Base-by-base conservation (phyloP, 2,888 invertebrate species). In the Gymnosoma rotundatum region DNA sequence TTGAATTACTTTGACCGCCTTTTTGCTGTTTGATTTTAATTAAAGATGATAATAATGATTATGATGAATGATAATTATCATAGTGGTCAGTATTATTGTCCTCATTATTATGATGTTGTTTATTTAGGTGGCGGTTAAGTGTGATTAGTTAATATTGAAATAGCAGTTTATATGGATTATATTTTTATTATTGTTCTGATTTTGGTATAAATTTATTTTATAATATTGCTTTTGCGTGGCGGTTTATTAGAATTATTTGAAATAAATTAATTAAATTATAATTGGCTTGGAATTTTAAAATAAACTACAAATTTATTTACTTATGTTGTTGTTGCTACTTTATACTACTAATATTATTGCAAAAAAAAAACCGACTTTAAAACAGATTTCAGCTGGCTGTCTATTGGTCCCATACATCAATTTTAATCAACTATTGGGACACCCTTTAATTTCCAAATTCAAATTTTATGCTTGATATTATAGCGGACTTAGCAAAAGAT, bases 1-100 rank as follows among this genome's bases (percentile, higher is more conserved):
- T 63, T 52, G 38, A 63, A 54, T 63, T 74, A 74, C 63, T 74
- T 74, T 74, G 73, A 63, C 63, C 63, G 73, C 73, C 73, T 74
- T 74, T 74, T 73, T 48, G 50, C 52, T 73, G 73, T 73, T 73
- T 14, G 38, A 38, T 61, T 21, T 20, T 52, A 73, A 36, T 58
- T 58, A n/a, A 42, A 18, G n/a, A 32, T 32, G 48, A 32, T 32
- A 25, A 72, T 20, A 25, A 72, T 36, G 38, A 50, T 50, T 7
- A 52, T 61, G 18, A 61, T 32, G 32, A 32, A 6, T 32, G 7
- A 32, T 32, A 2, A 32, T 50, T 16, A 61, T 12, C 36, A n/a
- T 16, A 0, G 56, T 72, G 48, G 32, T 60, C 72, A 70, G 45
- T 10, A 36, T 21, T 10, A 70, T 12, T 12, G 45, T 70, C 1